These are phyloP conservation scores for Montipora cactus DNA, from an alignment of 64 coral and sea anemone species.

Conservation along the genomic window DNA sequence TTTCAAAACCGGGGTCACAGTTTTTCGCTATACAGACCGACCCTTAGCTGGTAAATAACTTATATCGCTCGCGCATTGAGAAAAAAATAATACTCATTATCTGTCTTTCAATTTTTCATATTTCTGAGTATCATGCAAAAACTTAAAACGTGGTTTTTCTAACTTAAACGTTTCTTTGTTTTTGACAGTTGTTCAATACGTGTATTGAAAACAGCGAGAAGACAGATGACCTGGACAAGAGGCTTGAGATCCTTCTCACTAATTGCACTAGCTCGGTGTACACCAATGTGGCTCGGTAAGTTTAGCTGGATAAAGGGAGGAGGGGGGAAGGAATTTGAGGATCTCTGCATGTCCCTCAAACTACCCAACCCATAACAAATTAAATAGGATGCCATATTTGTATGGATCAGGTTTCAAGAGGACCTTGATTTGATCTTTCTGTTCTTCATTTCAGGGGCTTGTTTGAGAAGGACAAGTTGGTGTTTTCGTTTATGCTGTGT, in stretches of 20 bases:
- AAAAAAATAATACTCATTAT: too few relatives aligned
- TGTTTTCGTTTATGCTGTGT: conserved; percentile 98
- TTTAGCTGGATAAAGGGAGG: too few relatives aligned
- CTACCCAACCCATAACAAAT: too few relatives aligned
- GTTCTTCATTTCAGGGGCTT: conserved; percentile 68
- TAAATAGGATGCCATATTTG: too few relatives aligned
- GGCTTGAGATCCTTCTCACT: conserved; percentile 82
- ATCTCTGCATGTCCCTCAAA: too few relatives aligned
- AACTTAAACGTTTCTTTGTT: background rate
- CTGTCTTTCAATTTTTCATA: background rate
- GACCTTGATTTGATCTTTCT: background rate
- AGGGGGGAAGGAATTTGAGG: too few relatives aligned
- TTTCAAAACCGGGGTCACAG: too few relatives aligned
- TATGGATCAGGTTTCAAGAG: background rate
- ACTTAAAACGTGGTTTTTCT: background rate
- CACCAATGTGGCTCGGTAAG: conserved; percentile 94
- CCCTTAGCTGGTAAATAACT: too few relatives aligned
- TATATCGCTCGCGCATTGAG: too few relatives aligned
- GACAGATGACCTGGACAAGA: conserved; percentile 84
- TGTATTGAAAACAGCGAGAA: conserved; percentile 99
- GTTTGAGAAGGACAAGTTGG: conserved; percentile 97
- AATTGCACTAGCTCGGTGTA: conserved; percentile 96
- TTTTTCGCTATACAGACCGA: too few relatives aligned
- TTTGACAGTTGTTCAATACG: conserved; percentile 87
- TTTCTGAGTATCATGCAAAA: background rate